phyloP scores from a whole-genome alignment of 2,113 vertebrate genomes.

The Pteropus alecto region DNA sequence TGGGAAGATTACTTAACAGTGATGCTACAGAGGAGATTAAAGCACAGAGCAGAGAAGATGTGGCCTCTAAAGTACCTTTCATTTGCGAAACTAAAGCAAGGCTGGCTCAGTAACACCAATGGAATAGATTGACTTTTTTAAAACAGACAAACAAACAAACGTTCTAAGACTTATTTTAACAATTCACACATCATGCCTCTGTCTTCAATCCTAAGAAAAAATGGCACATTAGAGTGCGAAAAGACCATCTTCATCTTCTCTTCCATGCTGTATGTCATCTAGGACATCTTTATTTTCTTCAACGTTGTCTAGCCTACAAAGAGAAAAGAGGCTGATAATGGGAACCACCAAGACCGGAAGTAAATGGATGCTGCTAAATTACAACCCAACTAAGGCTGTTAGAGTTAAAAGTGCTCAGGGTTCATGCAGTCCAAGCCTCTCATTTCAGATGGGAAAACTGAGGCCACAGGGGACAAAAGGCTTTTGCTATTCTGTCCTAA shows the following conservation, averaged over 20 bases:
- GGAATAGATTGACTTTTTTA: not conserved
- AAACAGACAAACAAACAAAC: not conserved
- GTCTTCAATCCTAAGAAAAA: not conserved
- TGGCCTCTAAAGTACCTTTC: not conserved
- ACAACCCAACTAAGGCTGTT: not conserved
- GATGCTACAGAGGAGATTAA: not conserved
- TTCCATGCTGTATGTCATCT: not conserved
- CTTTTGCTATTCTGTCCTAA: not conserved
- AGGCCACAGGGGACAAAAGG: not conserved
- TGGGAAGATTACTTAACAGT: not conserved
- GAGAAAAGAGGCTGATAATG: conserved; percentile 52
- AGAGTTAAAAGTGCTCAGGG: not conserved
- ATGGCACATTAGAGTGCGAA: conserved; percentile 67
- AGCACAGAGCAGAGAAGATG: not conserved
- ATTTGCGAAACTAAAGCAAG: not conserved
- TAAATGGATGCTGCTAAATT: not conserved
- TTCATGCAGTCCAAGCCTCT: not conserved
- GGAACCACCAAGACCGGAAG: not conserved
- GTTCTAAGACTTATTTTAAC: not conserved
- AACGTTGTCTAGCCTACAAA: conserved; percentile 45
- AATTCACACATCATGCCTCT: not conserved
- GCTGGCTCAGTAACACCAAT: not conserved
- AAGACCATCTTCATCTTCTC: conserved; percentile 76
- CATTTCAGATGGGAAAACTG: not conserved
- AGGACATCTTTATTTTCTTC: conserved; percentile 62